Percentiles rank a stretch among this genome's conserved stretches.
Conservation (phyloP, 2,888 invertebrate species). For the Melanotus villosus region DNA sequence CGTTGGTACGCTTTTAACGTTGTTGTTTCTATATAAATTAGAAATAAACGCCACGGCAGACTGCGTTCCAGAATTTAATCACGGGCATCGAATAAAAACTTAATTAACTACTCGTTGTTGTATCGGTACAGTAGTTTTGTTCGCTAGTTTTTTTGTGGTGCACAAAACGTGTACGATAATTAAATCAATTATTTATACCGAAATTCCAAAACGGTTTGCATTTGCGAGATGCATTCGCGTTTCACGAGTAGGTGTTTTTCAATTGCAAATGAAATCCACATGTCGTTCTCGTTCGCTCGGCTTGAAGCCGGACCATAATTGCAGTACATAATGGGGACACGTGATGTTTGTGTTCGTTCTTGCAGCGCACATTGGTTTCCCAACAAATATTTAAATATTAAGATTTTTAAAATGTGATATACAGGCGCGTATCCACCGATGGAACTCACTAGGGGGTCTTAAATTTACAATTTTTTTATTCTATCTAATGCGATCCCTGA, state of each 20-base stretch:
- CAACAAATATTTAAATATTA: conserved; percentile 23
- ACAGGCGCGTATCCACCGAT: not conserved
- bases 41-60: conserved; percentile 29
- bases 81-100: conserved; percentile 39
- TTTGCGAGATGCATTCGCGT: conserved; percentile 48
- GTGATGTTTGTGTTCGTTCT: conserved; percentile 20
- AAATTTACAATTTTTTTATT: no score
- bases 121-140: conserved; percentile 38
- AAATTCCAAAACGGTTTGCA: conserved; percentile 58
- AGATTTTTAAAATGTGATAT: not conserved
- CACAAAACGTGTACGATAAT: conserved; percentile 50
- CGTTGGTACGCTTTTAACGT: not conserved
- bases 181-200: conserved; percentile 60
- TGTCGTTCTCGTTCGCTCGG: conserved; percentile 51
- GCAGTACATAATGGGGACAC: conserved; percentile 15
- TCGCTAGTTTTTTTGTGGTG: conserved; percentile 33
- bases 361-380: conserved; percentile 11
- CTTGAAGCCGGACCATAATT: conserved; percentile 28
- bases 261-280: conserved; percentile 64
- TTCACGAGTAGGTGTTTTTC: conserved; percentile 54
- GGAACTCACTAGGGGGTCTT: no score
- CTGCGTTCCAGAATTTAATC: conserved; percentile 38
- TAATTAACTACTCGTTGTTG: conserved; percentile 44
- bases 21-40: conserved; percentile 28
- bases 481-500: not conserved